Conservation (phyloP, 35 echinoderm and acorn worm species). For the Apostichopus parvimensis region DNA sequence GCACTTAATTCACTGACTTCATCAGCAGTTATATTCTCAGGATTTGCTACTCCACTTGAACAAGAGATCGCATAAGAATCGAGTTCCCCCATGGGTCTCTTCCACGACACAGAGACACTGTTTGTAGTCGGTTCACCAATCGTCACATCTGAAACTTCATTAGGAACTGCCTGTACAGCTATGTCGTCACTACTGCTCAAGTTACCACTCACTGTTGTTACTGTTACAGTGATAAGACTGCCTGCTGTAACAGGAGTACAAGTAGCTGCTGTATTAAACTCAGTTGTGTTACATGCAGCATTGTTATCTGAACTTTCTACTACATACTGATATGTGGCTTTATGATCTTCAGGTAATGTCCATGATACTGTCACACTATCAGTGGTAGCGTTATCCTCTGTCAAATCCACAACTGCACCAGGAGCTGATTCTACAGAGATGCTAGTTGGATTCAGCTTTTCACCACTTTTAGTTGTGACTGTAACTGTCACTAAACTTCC, state of each 20-base stretch:
- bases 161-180: neutral
- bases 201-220: neutral
- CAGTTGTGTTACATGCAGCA: neutral
- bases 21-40: neutral
- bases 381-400: neutral
- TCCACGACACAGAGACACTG: neutral
- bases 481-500: conserved; percentile 1
- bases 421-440: neutral
- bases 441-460: neutral
- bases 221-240: neutral
- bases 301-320: neutral
- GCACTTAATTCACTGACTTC: neutral
- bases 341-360: neutral
- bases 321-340: neutral
- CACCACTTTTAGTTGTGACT: conserved; percentile 1
- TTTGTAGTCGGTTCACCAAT: neutral
- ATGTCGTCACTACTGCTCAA: neutral
- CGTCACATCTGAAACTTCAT: neutral
- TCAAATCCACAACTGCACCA: conserved; percentile 11
- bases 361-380: conserved; percentile 15
- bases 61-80: neutral
- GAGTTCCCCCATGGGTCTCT: neutral
- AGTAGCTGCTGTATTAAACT: neutral
- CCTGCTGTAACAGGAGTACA: neutral
- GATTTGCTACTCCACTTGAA: neutral